These are phyloP conservation scores for Pogonocichla stellata DNA, from an alignment of 2,113 vertebrate species.

Conservation along the genomic window DNA sequence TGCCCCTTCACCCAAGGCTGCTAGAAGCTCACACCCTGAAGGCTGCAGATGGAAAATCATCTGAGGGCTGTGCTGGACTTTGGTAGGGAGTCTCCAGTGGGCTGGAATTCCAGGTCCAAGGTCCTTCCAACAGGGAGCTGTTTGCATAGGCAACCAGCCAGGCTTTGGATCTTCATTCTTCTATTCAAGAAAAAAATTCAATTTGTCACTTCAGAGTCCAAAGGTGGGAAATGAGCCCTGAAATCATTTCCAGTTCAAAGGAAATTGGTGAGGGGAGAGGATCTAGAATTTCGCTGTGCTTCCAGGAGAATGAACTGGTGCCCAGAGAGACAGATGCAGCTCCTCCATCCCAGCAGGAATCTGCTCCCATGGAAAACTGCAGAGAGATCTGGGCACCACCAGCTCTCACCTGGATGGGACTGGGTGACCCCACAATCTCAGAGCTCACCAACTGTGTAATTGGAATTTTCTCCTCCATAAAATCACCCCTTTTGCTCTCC, in stretches of 20 bases:
- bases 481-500: neutral
- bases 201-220: neutral
- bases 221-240: neutral
- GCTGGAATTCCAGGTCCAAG: neutral
- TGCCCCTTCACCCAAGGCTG: neutral
- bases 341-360: neutral
- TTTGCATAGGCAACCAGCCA: neutral
- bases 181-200: neutral
- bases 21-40: neutral
- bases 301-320: neutral
- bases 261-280: neutral
- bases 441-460: neutral
- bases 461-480: neutral
- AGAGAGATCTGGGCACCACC: neutral
- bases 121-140: neutral
- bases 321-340: neutral
- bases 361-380: neutral
- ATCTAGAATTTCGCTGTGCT: neutral
- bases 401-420: fast-evolving
- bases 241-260: neutral
- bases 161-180: neutral
- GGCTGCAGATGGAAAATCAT: neutral
- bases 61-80: neutral
- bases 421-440: neutral
- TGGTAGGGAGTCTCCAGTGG: neutral